Percentiles rank a stretch among this genome's conserved stretches.
phyloP scores from a whole-genome alignment of 2,888 invertebrate species.

The Agonum fuliginosum region DNA sequence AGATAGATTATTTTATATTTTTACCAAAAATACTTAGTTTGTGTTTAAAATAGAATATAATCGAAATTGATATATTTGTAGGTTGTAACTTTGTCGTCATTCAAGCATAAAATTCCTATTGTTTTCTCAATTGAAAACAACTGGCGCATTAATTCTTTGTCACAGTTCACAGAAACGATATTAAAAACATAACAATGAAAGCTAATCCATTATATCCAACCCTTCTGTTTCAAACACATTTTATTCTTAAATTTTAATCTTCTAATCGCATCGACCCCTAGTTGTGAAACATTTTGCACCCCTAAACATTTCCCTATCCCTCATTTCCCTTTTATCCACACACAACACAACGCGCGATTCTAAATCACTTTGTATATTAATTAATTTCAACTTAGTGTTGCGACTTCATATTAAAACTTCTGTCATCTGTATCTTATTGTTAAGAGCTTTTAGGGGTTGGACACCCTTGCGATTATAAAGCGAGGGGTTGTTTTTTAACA shows the following conservation, averaged over 20 bases:
- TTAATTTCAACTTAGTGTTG: conserved; percentile 36
- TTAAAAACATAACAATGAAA: not conserved
- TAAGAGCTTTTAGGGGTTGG: conserved; percentile 15
- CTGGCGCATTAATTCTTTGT: not conserved
- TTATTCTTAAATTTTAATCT: conserved; percentile 32
- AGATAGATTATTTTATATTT: too few species aligned
- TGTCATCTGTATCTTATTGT: conserved; percentile 60
- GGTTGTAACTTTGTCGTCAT: too few species aligned
- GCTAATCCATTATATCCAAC: conserved; percentile 15
- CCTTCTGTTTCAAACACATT: not conserved
- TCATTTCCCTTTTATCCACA: too few species aligned
- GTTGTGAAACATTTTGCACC: conserved; percentile 36
- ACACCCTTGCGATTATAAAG: conserved; percentile 20
- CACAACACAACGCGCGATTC: not conserved
- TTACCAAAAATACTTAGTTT: too few species aligned
- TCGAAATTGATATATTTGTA: too few species aligned
- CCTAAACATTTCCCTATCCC: not conserved
- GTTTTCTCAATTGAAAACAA: too few species aligned
- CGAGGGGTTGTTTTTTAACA: conserved; percentile 34
- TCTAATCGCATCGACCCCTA: not conserved
- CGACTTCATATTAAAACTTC: conserved; percentile 64
- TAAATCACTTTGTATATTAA: conserved; percentile 35
- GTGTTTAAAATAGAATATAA: too few species aligned
- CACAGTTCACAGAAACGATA: not conserved
- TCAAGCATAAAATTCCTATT: too few species aligned